Conservation (phyloP, 2,797 vertebrate species). For the Odontamblyopus rebecca region DNA sequence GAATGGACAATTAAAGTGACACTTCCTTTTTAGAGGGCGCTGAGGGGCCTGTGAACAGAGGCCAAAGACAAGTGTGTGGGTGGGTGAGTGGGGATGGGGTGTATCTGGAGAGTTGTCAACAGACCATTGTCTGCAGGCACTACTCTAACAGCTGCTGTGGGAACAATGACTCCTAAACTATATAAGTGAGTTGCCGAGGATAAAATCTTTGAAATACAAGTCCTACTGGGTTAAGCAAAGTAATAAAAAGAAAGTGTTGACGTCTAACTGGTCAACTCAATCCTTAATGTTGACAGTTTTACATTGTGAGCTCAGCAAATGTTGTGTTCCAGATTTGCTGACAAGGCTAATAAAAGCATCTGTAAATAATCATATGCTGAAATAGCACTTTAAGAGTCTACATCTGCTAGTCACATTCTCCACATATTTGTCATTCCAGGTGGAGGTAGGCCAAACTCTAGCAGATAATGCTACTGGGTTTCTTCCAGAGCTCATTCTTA, state of each 20-base stretch:
- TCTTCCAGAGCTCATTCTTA: constrained; percentile 7
- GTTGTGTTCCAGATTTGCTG: background rate
- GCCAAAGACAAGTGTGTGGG: constrained; percentile 24
- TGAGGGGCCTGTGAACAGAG: constrained; percentile 41
- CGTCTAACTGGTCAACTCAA: background rate
- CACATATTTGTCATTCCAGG: constrained; percentile 68
- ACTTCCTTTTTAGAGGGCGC: constrained; percentile 48
- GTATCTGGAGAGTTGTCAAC: constrained; percentile 55
- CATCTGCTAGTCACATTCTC: constrained; percentile 55
- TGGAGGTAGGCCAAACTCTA: constrained; percentile 41
- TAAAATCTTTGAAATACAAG: constrained; percentile 9
- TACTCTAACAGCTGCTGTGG: constrained; percentile 55
- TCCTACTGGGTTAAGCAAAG: constrained; percentile 9
- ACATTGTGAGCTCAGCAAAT: constrained; percentile 2
- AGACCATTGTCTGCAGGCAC: constrained; percentile 59
- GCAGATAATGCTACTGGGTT: constrained; percentile 25
- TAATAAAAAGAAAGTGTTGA: constrained; percentile 3
- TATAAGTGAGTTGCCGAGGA: constrained; percentile 49
- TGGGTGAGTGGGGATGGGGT: constrained; percentile 30
- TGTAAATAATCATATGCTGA: constrained; percentile 3
- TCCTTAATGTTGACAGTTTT: background rate
- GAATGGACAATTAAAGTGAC: constrained; percentile 54
- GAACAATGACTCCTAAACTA: constrained; percentile 60
- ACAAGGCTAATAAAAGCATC: background rate
- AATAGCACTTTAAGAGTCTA: constrained; percentile 12